Base-by-base conservation (phyloP, 2,113 vertebrate genomes). In the Cololabis saira region DNA sequence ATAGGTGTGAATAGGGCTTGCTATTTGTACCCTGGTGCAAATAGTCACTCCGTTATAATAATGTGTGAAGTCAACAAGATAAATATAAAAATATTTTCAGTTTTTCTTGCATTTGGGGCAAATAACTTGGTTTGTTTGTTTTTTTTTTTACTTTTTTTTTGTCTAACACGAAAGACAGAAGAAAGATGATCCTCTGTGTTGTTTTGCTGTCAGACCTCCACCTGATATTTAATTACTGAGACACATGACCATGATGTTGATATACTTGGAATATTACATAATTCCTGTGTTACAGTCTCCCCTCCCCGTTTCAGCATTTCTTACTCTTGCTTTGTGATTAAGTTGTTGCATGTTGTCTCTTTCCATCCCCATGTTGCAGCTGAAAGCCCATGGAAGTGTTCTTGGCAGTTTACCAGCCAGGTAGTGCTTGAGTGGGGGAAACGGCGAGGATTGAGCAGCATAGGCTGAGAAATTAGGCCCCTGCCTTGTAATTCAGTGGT, bases 401-500 rank as follows among this genome's bases (percentile, higher is more conserved):
- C 66, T 18, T 78, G 85, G 86, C 79, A 71, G 69, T 61, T 42
- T 49, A 70, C 58, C 12, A 67, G 72, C 71, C 13, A 22, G 66
- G 84, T 71, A 60, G 67, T n/a, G 27, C 74, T 47, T 70, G 67
- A 91, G 74, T 76, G 78, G 82, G 86, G 88, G 80, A 88, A 90
- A 84, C 86, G 82, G 75, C 63, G 0, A 78, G 67, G 79, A 89
- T 71, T 27, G 68, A 83, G 71, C 70, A 61, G 71, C 62, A 69
- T 19, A 54, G 80, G 74, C 67, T 91, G 89, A 92, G 90, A 91
- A 92, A 92, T 89, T 68, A 91, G 84, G 75, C 83, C 76, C 81
- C 77, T 73, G 87, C 76, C 69, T 89, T 87, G 86, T 89, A 90
- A 93, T 90, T 91, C 89, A 76, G 85, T 16, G 43, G 78, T 17